Evolutionary conservation across 2,888 invertebrate species (phyloP).

Genomic region (Drosophila pegasa): DNA sequence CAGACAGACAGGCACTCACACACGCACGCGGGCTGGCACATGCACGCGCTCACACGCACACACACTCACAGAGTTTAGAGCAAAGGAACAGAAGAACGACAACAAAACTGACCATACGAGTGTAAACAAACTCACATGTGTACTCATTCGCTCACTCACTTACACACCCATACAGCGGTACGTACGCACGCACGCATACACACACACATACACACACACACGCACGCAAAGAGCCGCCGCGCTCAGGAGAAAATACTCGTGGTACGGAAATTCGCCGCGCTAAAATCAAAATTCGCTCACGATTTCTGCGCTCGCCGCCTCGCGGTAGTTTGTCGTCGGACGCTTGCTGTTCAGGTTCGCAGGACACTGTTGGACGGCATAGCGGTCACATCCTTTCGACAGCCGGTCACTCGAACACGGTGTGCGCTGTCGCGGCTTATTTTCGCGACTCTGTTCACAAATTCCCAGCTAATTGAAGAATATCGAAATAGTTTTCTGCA

Average conservation of each 20-base stretch:
- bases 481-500: slow-evolving; percentile 8
- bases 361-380: slow-evolving; percentile 70
- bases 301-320: slow-evolving; percentile 66
- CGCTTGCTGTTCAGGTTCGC: slow-evolving; percentile 82
- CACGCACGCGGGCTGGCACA: not conserved
- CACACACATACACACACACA: not conserved
- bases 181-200: not conserved
- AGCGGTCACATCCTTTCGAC: slow-evolving; percentile 81
- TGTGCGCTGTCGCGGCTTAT: slow-evolving; percentile 57
- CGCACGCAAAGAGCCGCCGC: slow-evolving; percentile 42
- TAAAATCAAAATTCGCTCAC: slow-evolving; percentile 82
- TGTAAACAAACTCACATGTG: slow-evolving; percentile 66
- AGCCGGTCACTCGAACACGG: slow-evolving; percentile 74
- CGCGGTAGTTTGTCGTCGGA: slow-evolving; percentile 82
- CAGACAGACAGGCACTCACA: slow-evolving; percentile 30
- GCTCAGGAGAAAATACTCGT: slow-evolving; percentile 63
- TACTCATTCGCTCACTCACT: slow-evolving; percentile 48
- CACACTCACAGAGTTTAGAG: slow-evolving; percentile 15
- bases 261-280: slow-evolving; percentile 80
- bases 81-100: slow-evolving; percentile 65
- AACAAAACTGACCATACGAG: slow-evolving; percentile 75
- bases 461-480: slow-evolving; percentile 32
- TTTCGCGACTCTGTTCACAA: slow-evolving; percentile 43
- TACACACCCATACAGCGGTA: slow-evolving; percentile 20
- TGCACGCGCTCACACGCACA: slow-evolving; percentile 5